Evolutionary conservation across 2,113 vertebrate genomes (phyloP), one percentile per base, ranked within the genome.

Genomic region (Paramisgurnus dabryanus): DNA sequence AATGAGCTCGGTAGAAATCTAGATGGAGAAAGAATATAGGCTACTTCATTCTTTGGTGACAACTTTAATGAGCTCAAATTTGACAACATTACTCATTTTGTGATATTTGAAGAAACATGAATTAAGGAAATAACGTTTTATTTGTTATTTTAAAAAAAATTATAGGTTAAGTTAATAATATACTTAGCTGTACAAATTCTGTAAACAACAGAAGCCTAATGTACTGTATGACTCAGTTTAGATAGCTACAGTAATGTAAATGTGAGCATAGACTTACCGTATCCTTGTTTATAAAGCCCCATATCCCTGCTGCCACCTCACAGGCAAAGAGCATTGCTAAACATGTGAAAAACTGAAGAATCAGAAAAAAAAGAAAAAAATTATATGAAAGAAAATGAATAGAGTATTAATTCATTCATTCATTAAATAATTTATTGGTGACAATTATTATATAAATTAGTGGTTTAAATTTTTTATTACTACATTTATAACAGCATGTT

Each of bases 241-340:
- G 43, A 49, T 53, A 15, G 5, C 4, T 53, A 22, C 22, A 22
- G 22, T 22, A 15, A 0, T 4, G n/a, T 76, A 67, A 55, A 17
- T 49, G 12, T 53, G 80, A 27, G 8, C 47, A 9, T 63, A 18
- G 34, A 82, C 90, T 92, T 90, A 99, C 98, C 85, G 96, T 95
- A 74, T 97, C 97, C 84, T 91, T 96, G 91, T 98, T 94, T 91
- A 97, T 95, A 69, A 96, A 99, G 64, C 96, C 97, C 96, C 95
- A 99, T 86, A 99, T 97, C 80, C 97, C 98, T 53, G 96, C 97
- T 0, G 96, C 97, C 83, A 99, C 96, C 65, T 98, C 98, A 0
- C 96, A 98, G 89, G 97, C 97, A 60, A 99, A 99, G 74, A 99
- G 92, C 88, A 98, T 96, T 78, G 98, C 95, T 47, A 99, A 92